Percentiles rank a stretch among this genome's conserved stretches.
phyloP scores from a whole-genome alignment of 2,113 vertebrate genomes.

The rat (Rattus norvegicus) region DNA sequence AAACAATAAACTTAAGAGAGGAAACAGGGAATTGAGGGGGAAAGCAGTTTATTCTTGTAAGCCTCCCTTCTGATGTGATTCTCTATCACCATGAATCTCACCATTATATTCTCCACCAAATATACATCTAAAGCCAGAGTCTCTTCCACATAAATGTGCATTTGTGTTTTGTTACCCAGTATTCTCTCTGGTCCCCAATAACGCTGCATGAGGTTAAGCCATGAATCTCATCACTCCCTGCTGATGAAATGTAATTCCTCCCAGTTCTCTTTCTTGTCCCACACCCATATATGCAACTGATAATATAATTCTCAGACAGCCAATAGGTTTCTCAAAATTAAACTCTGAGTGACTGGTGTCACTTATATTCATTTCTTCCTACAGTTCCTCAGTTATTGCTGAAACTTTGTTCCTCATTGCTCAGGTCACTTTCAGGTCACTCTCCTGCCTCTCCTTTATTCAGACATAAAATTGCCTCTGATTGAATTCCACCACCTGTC shows the following conservation, averaged over 20 bases:
- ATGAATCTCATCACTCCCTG: neutral
- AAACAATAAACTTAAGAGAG: neutral
- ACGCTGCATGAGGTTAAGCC: neutral
- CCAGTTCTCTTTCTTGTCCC: neutral
- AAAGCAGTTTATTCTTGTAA: neutral
- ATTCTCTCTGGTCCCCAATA: neutral
- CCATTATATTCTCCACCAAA: neutral
- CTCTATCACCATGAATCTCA: constrained; percentile 6
- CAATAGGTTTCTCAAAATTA: neutral
- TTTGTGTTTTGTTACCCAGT: neutral
- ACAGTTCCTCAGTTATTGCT: neutral
- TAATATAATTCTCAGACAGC: neutral
- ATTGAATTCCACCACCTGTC: neutral
- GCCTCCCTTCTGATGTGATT: neutral
- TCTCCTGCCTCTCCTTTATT: neutral
- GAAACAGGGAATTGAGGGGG: neutral
- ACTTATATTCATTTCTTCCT: neutral
- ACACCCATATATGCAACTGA: neutral
- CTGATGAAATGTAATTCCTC: neutral
- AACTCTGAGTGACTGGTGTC: neutral
- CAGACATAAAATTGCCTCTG: neutral
- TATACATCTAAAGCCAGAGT: neutral
- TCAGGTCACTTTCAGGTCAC: too few species aligned
- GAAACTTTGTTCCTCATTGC: neutral
- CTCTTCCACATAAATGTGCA: neutral